phyloP scores from a whole-genome alignment of 1,140 invertebrate species.

The Rhysida immarginata region DNA sequence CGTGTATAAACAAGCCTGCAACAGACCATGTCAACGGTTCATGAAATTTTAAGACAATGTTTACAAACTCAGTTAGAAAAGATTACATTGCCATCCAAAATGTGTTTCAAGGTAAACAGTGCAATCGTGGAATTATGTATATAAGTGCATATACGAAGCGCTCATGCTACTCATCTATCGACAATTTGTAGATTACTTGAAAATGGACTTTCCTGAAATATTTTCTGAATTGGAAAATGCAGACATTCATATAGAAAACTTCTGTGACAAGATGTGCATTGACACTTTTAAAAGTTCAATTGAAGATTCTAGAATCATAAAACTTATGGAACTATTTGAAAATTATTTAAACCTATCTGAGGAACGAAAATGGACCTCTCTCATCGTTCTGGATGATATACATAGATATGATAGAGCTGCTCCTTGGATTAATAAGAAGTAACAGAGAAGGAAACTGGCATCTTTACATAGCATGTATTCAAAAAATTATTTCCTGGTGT shows the following conservation, averaged over 20 bases:
- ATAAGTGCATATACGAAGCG: not conserved
- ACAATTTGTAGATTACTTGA: not conserved
- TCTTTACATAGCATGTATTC: not conserved
- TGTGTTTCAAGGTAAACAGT: not conserved
- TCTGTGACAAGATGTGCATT: not conserved
- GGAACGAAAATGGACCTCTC: not conserved
- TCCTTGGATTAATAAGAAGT: not conserved
- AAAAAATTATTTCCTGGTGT: not conserved
- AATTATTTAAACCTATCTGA: not conserved
- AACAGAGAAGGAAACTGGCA: not conserved
- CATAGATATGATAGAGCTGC: not conserved
- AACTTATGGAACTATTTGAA: not conserved
- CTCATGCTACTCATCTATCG: not conserved
- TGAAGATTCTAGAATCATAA: not conserved
- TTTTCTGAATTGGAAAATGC: not conserved
- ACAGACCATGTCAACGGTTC: conserved; percentile 12
- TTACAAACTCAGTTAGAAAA: conserved; percentile 6
- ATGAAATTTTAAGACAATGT: conserved; percentile 10
- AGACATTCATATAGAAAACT: not conserved
- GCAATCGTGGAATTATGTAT: not conserved
- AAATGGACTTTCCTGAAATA: not conserved
- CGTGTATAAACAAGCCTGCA: conserved; percentile 10
- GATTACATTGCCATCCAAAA: not conserved
- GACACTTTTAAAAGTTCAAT: not conserved
- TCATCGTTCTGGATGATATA: conserved; percentile 1